Evolutionary conservation across 2,797 vertebrate species (phyloP), one percentile per base, ranked within the genome.

Genomic region (Coracias cyanogaster): DNA sequence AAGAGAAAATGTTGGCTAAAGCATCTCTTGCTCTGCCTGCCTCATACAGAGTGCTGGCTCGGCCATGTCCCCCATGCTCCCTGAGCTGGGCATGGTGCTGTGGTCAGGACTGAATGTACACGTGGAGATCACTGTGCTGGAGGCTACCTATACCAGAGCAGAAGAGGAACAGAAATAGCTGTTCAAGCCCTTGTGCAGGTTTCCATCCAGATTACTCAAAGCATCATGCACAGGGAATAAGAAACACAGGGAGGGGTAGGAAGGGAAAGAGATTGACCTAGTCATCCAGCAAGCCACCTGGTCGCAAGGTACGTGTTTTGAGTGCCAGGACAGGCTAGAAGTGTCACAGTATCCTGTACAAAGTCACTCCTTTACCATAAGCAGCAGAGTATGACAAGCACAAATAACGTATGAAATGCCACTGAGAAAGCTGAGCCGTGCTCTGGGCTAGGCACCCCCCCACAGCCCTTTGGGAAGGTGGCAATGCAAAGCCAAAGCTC

Each of bases 11-110:
- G 28, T 46, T 94, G 80, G 48, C 89, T 91, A 12, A 86, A 86
- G 8, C 19, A 80, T 24, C 41, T 82, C 33, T 60, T 62, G 58
- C 67, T 92, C 79, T 89, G 77, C 39, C 51, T 94, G 70, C 66
- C 77, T 71, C 7, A 0, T 7, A 20, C 10, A 35, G 58, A 46
- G 19, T 0, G 18, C 39, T 52, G 62, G 11, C 62, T 52, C 0
- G 0, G 65, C 24, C 0, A 0, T 3, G 35, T 52, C 52, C 29
- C 41, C 58, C 0, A 0, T 8, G n/a, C 22, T 71, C 21, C 61
- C 35, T 14, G 58, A 52, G 58, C 46, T 55, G 48, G 26, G 19
- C 57, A 6, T 1, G 19, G 35, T 43, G 70, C 71, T 2, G 4
- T 22, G 54, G 21, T 52, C 39, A 54, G 80, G 45, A n/a, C 48